Conservation (phyloP, 2,888 invertebrate species). For the Idaea straminata region DNA sequence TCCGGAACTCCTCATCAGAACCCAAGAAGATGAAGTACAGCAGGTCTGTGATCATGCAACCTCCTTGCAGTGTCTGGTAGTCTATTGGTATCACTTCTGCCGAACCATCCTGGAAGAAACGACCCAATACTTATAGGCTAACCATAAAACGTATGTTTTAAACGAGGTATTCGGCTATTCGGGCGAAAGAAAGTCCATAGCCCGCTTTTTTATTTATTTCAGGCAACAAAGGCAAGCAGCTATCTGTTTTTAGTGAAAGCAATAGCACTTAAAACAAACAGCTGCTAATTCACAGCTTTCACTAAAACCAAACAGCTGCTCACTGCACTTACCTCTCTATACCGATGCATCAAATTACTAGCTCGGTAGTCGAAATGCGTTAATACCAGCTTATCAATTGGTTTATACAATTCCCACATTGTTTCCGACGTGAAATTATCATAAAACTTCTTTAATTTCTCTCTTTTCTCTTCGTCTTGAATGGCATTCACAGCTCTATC, state of each 20-base stretch:
- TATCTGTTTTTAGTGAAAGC: too few relatives aligned
- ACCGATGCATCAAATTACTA: not conserved
- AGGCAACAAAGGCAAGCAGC: too few relatives aligned
- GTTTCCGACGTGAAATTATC: not conserved
- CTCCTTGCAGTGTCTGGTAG: not conserved
- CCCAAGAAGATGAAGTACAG: not conserved
- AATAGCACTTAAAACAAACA: too few relatives aligned
- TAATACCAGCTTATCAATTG: not conserved
- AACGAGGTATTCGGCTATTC: too few relatives aligned
- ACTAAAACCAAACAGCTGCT: too few relatives aligned
- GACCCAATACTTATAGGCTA: too few relatives aligned
- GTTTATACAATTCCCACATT: not conserved
- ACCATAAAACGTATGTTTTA: too few relatives aligned
- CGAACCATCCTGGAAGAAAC: not conserved
- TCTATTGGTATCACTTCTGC: not conserved
- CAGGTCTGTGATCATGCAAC: not conserved
- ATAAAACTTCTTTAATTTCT: not conserved
- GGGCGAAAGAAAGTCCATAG: too few relatives aligned
- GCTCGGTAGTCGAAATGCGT: not conserved
- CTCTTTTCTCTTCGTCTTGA: not conserved
- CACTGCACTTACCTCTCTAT: not conserved
- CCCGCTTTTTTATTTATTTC: too few relatives aligned
- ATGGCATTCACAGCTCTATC: not conserved
- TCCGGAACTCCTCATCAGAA: not conserved
- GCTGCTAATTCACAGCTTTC: too few relatives aligned